Evolutionary conservation across 2,113 vertebrate genomes (phyloP).

Genomic region (Oryctolagus cuniculus): DNA sequence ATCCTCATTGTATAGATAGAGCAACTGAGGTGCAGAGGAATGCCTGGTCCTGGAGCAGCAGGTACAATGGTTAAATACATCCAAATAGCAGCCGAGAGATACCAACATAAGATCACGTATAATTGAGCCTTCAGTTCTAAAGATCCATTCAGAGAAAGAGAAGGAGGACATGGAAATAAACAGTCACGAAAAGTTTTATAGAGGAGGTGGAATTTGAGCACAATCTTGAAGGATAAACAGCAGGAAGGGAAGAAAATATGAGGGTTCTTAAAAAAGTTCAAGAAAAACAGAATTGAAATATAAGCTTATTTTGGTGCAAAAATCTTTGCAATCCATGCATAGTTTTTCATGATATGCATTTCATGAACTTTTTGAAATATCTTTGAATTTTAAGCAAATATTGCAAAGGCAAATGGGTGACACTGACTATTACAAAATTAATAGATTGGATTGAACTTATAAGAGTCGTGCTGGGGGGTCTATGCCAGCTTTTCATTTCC

Average conservation of each 20-base stretch:
- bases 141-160: neutral
- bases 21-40: neutral
- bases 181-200: neutral
- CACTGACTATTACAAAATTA: slow-evolving; percentile 18
- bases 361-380: no score
- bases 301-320: no score
- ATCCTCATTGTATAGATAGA: neutral
- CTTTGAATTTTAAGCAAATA: neutral
- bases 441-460: neutral
- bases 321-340: no score
- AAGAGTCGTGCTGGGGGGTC: neutral
- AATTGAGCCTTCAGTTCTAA: neutral
- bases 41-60: neutral
- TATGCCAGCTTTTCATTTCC: slow-evolving; percentile 29
- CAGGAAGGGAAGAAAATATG: slow-evolving; percentile 33
- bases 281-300: no score
- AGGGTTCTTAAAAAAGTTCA: no score
- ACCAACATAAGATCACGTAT: neutral
- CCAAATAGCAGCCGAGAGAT: neutral
- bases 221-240: neutral
- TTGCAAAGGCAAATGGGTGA: slow-evolving; percentile 26
- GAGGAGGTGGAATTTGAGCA: neutral
- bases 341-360: no score
- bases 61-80: neutral
- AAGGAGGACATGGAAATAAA: neutral